Evolutionary conservation across 2,888 invertebrate species (phyloP).

Genomic region (Troides helena): DNA sequence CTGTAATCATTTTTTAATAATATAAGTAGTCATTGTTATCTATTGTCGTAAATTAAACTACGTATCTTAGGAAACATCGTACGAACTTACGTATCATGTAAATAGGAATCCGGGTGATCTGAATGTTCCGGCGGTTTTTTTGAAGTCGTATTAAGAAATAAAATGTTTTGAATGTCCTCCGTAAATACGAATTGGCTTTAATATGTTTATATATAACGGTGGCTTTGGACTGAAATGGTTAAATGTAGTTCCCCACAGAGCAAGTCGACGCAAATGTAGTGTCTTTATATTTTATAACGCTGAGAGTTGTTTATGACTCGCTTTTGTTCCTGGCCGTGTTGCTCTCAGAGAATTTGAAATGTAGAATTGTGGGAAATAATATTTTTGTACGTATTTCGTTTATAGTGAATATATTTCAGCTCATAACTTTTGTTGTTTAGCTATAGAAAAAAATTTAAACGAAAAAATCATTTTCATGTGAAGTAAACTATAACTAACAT

Average conservation of each 20-base stretch:
- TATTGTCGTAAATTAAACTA: not conserved
- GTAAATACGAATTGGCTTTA: conserved; percentile 19
- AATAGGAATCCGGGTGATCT: not conserved
- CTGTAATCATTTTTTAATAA: too few relatives aligned
- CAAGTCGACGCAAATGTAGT: conserved; percentile 19
- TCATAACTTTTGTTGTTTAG: not conserved
- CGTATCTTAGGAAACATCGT: too few relatives aligned
- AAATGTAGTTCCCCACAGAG: conserved; percentile 26
- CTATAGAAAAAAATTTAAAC: too few relatives aligned
- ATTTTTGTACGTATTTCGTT: conserved; percentile 7
- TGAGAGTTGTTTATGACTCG: conserved; percentile 26
- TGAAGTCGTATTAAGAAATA: conserved; percentile 5
- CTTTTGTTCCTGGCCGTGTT: conserved; percentile 19
- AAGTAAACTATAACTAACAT: too few relatives aligned
- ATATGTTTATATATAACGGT: conserved; percentile 11
- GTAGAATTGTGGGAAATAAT: conserved; percentile 20
- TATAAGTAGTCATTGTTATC: not conserved
- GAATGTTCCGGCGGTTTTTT: not conserved
- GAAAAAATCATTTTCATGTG: too few relatives aligned
- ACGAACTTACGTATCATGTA: too few relatives aligned
- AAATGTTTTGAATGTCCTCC: conserved; percentile 8
- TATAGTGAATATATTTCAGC: conserved; percentile 3
- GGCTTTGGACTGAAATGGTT: conserved; percentile 20
- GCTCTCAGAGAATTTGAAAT: conserved; percentile 19
- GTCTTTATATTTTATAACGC: conserved; percentile 27